Evolutionary conservation across 2,888 invertebrate species (phyloP).

Genomic region (Brachyptera putata): DNA sequence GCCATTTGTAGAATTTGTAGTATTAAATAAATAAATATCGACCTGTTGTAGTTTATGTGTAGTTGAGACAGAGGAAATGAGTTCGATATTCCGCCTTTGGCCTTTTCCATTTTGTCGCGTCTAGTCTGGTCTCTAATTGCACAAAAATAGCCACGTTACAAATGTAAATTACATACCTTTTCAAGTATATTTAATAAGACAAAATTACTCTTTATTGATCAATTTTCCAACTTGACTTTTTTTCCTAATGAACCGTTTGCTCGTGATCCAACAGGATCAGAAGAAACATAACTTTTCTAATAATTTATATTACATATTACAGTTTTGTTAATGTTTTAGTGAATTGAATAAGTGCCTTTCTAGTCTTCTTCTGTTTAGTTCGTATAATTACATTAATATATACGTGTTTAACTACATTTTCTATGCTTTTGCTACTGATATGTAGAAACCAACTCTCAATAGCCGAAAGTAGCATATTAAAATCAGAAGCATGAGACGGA

Average conservation of each 20-base stretch:
- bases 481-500: too few species aligned
- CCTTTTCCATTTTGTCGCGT: slow-evolving; percentile 3
- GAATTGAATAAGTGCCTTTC: too few species aligned
- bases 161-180: neutral
- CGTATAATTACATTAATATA: too few species aligned
- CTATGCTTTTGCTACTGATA: too few species aligned
- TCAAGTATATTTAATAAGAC: slow-evolving; percentile 3
- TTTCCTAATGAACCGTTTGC: neutral
- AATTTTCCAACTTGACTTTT: slow-evolving; percentile 3
- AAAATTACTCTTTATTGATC: slow-evolving; percentile 15
- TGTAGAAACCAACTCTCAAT: too few species aligned
- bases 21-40: slow-evolving; percentile 20
- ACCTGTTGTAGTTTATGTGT: slow-evolving; percentile 9
- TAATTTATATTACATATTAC: too few species aligned
- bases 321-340: too few species aligned
- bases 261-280: neutral
- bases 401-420: too few species aligned
- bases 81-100: neutral
- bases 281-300: too few species aligned
- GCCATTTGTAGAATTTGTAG: neutral
- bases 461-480: too few species aligned
- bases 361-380: too few species aligned
- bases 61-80: neutral
- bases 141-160: neutral
- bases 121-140: neutral